Conservation (phyloP, 1,140 invertebrate species). For the Cyrtorhinus lividipennis region DNA sequence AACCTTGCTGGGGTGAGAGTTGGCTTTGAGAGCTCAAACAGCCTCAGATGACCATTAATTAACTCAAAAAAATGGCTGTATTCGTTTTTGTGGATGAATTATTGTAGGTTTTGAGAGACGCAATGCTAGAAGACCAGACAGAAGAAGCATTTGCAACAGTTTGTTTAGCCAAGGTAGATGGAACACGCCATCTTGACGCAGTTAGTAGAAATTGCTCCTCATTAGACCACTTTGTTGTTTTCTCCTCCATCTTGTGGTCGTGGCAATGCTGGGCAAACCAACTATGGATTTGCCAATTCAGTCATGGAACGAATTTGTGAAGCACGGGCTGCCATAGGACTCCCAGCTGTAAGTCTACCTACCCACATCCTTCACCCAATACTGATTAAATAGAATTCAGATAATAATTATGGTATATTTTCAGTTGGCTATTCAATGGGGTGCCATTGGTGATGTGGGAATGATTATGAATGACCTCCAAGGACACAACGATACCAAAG, state of each 20-base stretch:
- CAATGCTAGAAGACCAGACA: conserved; percentile 77
- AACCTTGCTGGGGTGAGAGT: conserved; percentile 70
- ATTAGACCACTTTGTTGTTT: conserved; percentile 81
- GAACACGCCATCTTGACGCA: conserved; percentile 59
- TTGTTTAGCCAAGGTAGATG: conserved; percentile 59
- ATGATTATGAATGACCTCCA: conserved; percentile 76
- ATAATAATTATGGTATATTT: neutral
- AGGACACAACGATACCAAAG: conserved; percentile 67
- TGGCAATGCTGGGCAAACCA: conserved; percentile 87
- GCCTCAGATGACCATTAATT: too few species aligned
- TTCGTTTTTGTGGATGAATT: neutral
- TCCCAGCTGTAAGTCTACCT: conserved; percentile 44
- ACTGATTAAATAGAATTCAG: neutral
- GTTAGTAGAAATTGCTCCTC: conserved; percentile 59
- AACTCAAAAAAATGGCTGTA: neutral
- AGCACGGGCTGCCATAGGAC: conserved; percentile 57
- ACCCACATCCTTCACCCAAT: neutral
- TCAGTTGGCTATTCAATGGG: conserved; percentile 84
- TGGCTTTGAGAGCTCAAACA: conserved; percentile 19
- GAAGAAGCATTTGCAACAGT: conserved; percentile 61
- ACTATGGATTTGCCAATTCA: conserved; percentile 92
- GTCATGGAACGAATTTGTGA: conserved; percentile 91
- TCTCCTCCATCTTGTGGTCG: conserved; percentile 88
- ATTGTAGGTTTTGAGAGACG: conserved; percentile 52
- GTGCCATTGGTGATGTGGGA: conserved; percentile 93